Evolutionary conservation across 2,113 vertebrate genomes (phyloP), one percentile per base, ranked within the genome.

Genomic region (Barbus barbus): DNA sequence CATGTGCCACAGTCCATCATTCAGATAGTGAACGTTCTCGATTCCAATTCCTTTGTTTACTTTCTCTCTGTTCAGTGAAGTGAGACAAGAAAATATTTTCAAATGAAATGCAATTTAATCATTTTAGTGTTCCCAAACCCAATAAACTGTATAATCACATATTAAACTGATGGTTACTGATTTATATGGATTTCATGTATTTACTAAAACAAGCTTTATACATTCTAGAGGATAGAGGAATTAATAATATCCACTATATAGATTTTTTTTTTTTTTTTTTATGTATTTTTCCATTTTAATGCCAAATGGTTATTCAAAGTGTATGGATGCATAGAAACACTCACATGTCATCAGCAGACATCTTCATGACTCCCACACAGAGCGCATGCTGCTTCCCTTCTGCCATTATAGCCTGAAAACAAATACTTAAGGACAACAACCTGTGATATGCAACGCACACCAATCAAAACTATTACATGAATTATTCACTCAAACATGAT

Each of bases 31-130:
- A 89, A 98, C 96, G 81, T 99, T 99, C 93, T 99, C 97, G 20
- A 99, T 98, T 87, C 97, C 97, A 78, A 98, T 98, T 87, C 97
- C 97, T 93, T 99, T 99, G 95, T 99, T 99, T 92, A 98, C 96
- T 84, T 98, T 98, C 91, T 96, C 96, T 94, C 97, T 99, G 93
- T 88, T 91, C 81, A 78, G 18, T 72, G 79, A 89, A 0, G 5
- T 61, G 65, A 44, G 78, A 60, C 65, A 86, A 18, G 82, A 86
- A 87, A 53, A 31, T 9, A 33, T 2, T 75, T 26, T 86, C 18
- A 84, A 65, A 31, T 65, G 6, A 63, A 63, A 63, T 16, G 24
- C 26, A 12, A 8, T 3, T 20, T 33, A 6, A 38, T 24, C 1
- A 16, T 16, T 33, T 78, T 44, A 44, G 71, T 24, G n/a, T 33